Evolutionary conservation across 1,140 invertebrate genomes (phyloP).

Genomic region (Drosophila subobscura): DNA sequence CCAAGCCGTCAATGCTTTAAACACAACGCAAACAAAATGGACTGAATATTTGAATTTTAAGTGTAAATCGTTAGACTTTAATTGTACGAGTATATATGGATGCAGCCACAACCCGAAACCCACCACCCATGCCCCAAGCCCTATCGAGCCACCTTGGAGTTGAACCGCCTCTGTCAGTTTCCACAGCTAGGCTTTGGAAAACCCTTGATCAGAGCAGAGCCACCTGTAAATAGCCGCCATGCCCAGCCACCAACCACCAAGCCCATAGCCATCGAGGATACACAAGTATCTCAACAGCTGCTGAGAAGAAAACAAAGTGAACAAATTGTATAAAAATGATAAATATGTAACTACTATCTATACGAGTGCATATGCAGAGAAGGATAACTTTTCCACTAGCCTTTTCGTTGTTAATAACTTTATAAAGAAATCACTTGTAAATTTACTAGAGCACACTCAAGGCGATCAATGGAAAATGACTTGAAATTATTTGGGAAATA

Average conservation of each 20-base stretch:
- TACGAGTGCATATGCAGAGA: constrained; percentile 34
- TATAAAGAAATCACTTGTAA: constrained; percentile 54
- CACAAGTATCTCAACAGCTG: constrained; percentile 46
- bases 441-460: constrained; percentile 28
- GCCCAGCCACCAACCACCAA: constrained; percentile 10
- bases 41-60: constrained; percentile 84
- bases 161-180: constrained; percentile 48
- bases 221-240: constrained; percentile 71
- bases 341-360: constrained; percentile 50
- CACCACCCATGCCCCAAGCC: constrained; percentile 2
- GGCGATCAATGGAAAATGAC: constrained; percentile 31
- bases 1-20: constrained; percentile 83
- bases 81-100: constrained; percentile 62
- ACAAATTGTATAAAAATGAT: constrained; percentile 77
- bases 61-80: constrained; percentile 83
- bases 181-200: constrained; percentile 73
- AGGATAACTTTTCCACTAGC: constrained; percentile 42
- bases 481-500: constrained; percentile 50
- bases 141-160: constrained; percentile 8
- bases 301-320: constrained; percentile 42
- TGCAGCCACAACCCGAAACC: constrained; percentile 49
- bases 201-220: constrained; percentile 55
- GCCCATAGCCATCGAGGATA: constrained; percentile 22
- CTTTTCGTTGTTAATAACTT: constrained; percentile 68
- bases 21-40: constrained; percentile 83